A percentile compares a stretch with the other conserved stretches of the same genome.
Evolutionary conservation across 92 coral and sea anemone genomes (phyloP).

Genomic region (Heteractis magnifica): DNA sequence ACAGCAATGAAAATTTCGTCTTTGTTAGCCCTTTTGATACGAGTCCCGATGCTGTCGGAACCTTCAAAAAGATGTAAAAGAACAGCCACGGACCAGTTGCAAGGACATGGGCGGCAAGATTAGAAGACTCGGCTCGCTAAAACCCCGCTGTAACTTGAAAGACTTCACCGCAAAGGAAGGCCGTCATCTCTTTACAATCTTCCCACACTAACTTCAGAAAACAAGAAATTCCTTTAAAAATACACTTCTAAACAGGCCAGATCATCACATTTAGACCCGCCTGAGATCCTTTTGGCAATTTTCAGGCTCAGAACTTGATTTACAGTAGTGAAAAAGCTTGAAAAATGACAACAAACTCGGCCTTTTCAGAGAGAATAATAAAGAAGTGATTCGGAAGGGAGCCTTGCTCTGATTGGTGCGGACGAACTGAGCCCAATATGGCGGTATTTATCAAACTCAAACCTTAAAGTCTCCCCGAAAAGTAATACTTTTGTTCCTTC

Average conservation of each 20-base stretch:
- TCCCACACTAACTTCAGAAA: neutral
- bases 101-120: constrained; percentile 46
- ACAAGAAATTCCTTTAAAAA: neutral
- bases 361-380: constrained; percentile 19
- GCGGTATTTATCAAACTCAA: constrained; percentile 17
- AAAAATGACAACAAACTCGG: constrained; percentile 15
- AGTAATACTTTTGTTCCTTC: constrained; percentile 1
- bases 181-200: constrained; percentile 23
- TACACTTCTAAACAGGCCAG: neutral
- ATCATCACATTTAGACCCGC: neutral
- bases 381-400: constrained; percentile 15
- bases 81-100: constrained; percentile 41
- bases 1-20: neutral
- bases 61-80: constrained; percentile 33
- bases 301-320: neutral
- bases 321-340: neutral
- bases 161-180: constrained; percentile 35
- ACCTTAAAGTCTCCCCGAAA: neutral
- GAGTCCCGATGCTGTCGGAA: constrained; percentile 17
- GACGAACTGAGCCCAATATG: constrained; percentile 33
- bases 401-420: constrained; percentile 42
- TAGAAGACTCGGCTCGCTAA: constrained; percentile 8
- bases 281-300: neutral
- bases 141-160: constrained; percentile 19
- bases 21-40: neutral